Conservation (phyloP, 2,113 vertebrate species). For the Turdus rufiventris region DNA sequence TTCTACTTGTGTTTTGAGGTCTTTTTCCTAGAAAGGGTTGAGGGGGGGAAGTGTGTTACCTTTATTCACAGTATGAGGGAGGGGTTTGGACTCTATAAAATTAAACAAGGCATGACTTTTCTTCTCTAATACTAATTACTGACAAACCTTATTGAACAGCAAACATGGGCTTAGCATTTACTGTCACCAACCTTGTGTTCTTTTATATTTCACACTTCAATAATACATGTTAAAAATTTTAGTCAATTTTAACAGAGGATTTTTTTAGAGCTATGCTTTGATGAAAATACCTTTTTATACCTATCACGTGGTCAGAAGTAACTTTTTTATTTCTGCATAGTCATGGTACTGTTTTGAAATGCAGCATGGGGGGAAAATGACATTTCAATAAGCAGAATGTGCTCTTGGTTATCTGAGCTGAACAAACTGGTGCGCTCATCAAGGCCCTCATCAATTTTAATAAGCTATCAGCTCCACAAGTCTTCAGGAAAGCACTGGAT, state of each 20-base stretch:
- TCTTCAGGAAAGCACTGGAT: background rate
- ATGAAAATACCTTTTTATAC: background rate
- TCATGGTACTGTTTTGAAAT: background rate
- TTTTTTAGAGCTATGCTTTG: background rate
- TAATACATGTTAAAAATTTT: background rate
- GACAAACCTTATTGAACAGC: background rate
- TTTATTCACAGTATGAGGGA: background rate
- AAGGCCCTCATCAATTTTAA: conserved; percentile 50
- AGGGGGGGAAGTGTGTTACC: background rate
- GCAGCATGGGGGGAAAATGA: background rate
- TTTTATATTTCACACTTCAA: background rate
- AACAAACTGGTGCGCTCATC: background rate
- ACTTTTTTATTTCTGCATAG: background rate
- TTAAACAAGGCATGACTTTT: background rate
- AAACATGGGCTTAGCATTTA: background rate
- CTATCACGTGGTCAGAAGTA: background rate
- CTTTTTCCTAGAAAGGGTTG: background rate
- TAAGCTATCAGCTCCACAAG: background rate
- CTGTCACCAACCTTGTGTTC: background rate
- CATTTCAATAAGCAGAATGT: background rate
- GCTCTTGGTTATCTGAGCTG: background rate
- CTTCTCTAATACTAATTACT: background rate
- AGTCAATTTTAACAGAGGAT: background rate
- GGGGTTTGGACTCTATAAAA: background rate
- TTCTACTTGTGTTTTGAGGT: background rate